Percentiles rank a stretch among this genome's conserved stretches.
Conservation (phyloP, 1,140 invertebrate genomes). For the Scaptomyza pallida region DNA sequence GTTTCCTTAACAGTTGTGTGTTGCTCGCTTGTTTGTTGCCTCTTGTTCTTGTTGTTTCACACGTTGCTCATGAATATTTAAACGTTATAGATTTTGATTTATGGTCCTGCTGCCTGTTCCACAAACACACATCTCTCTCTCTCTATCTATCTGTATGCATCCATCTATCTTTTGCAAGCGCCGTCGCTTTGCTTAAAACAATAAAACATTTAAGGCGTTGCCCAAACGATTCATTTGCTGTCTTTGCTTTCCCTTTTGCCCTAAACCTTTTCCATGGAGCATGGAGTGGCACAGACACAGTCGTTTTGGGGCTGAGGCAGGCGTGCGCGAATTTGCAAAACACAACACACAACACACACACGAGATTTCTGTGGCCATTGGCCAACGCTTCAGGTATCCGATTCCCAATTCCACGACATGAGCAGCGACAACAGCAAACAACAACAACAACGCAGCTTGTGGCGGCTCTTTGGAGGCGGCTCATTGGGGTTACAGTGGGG, state of each 20-base stretch:
- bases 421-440: conserved; percentile 27
- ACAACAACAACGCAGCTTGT: conserved; percentile 26
- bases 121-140: background rate
- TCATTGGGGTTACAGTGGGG: conserved; percentile 23
- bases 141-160: conserved; percentile 10
- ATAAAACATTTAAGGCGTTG: conserved; percentile 70
- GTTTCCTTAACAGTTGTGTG: conserved; percentile 21
- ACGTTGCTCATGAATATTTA: conserved; percentile 81
- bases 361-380: conserved; percentile 59
- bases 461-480: conserved; percentile 11
- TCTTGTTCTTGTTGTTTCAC: conserved; percentile 58
- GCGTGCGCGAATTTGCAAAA: conserved; percentile 59
- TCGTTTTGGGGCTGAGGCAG: conserved; percentile 23
- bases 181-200: conserved; percentile 53
- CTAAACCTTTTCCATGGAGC: background rate
- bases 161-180: conserved; percentile 33
- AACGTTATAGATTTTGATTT: conserved; percentile 70
- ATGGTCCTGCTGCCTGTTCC: conserved; percentile 35
- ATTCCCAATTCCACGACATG: conserved; percentile 38
- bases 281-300: background rate
- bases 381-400: conserved; percentile 64
- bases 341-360: background rate
- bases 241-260: background rate
- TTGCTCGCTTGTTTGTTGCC: conserved; percentile 3
- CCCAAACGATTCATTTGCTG: conserved; percentile 46